phyloP scores from a whole-genome alignment of 37 sponge, comb jelly and placozoan species.

The Beroe ovata region DNA sequence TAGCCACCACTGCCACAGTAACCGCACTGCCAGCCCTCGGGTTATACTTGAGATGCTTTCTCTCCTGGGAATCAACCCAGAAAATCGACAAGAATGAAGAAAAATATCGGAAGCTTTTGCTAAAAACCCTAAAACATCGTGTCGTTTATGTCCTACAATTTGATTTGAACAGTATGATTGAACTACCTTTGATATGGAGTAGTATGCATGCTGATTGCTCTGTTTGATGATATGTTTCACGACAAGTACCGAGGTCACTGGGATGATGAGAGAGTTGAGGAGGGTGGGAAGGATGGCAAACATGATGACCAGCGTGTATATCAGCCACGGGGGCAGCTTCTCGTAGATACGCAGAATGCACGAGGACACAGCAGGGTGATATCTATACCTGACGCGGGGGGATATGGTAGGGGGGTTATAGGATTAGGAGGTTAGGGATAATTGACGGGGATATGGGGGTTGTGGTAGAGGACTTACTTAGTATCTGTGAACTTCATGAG shows the following conservation, averaged over 20 bases:
- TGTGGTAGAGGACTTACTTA: background rate
- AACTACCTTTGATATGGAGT: slow-evolving; percentile 8
- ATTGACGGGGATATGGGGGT: too few relatives aligned
- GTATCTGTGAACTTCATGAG: slow-evolving; percentile 30
- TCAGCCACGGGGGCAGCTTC: slow-evolving; percentile 3
- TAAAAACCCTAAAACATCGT: too few relatives aligned
- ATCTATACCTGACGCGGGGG: slow-evolving; percentile 8
- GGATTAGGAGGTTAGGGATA: too few relatives aligned
- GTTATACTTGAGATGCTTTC: background rate
- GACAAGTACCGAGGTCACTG: slow-evolving; percentile 13
- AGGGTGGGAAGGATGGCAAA: slow-evolving; percentile 60
- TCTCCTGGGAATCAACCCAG: too few relatives aligned
- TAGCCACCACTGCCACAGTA: slow-evolving; percentile 53
- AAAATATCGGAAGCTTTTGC: too few relatives aligned
- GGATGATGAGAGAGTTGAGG: slow-evolving; percentile 57
- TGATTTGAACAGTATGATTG: too few relatives aligned
- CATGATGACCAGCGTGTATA: background rate
- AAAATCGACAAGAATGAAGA: too few relatives aligned
- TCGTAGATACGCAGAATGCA: slow-evolving; percentile 9
- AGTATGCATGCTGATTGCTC: slow-evolving; percentile 34
- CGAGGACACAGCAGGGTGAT: slow-evolving; percentile 25
- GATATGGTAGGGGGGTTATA: too few relatives aligned
- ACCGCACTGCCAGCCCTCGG: slow-evolving; percentile 10
- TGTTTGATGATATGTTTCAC: slow-evolving; percentile 38
- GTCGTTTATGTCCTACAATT: too few relatives aligned